Evolutionary conservation across 2,888 invertebrate genomes (phyloP).

Genomic region (Leptinotarsa haldemani): DNA sequence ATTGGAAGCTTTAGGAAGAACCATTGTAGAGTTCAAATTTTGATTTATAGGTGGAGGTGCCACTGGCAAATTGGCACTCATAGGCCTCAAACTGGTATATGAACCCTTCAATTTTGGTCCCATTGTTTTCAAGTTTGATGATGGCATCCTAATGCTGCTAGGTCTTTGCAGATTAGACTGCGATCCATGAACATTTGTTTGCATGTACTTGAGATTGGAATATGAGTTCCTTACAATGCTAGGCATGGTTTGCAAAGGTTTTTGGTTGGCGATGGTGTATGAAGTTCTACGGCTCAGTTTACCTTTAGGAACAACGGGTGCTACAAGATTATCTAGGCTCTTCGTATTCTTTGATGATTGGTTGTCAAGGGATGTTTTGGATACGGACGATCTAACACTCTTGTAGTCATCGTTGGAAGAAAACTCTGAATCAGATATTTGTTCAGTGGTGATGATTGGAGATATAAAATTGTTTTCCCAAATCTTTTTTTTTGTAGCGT

Average conservation of each 20-base stretch:
- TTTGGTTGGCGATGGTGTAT: conserved; percentile 46
- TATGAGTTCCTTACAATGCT: conserved; percentile 42
- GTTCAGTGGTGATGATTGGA: conserved; percentile 56
- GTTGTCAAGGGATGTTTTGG: conserved; percentile 52
- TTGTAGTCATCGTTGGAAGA: conserved; percentile 60
- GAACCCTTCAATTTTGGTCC: conserved; percentile 59
- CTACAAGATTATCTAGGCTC: conserved; percentile 47
- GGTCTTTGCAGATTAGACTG: conserved; percentile 46
- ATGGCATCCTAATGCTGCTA: conserved; percentile 27
- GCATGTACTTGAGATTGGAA: conserved; percentile 44
- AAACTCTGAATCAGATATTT: conserved; percentile 60
- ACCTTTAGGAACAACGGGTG: conserved; percentile 40
- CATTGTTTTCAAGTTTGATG: conserved; percentile 58
- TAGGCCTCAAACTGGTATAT: conserved; percentile 61
- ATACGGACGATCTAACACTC: conserved; percentile 53
- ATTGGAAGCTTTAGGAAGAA: conserved; percentile 42
- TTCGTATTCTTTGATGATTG: conserved; percentile 44
- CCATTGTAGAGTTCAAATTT: conserved; percentile 40
- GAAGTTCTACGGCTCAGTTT: conserved; percentile 47
- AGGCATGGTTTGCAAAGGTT: conserved; percentile 39
- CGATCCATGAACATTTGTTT: conserved; percentile 44
- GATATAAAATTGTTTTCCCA: conserved; percentile 58
- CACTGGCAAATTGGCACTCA: conserved; percentile 57
- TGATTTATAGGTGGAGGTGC: conserved; percentile 53
- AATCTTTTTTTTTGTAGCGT: conserved; percentile 39